A percentile compares a stretch with the other conserved stretches of the same genome.
Conservation (phyloP, 2,888 invertebrate species). For the Sarcophaga carnaria region DNA sequence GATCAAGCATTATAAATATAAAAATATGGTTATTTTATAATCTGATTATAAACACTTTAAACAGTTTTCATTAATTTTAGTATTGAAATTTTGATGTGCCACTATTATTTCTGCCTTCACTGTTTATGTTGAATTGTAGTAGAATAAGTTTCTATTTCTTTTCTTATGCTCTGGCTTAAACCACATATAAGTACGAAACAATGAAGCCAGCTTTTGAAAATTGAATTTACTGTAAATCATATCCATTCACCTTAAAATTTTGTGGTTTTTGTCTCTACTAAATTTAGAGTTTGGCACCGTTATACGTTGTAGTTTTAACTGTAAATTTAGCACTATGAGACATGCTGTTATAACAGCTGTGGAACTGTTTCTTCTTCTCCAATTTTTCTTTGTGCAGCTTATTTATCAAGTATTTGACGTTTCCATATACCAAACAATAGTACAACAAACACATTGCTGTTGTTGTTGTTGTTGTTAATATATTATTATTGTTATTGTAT, state of each 20-base stretch:
- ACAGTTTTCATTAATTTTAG: too few species aligned
- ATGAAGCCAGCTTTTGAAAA: background rate
- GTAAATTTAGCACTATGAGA: background rate
- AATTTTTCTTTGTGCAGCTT: background rate
- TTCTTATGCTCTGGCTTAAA: too few species aligned
- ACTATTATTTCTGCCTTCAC: too few species aligned
- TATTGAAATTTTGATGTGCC: too few species aligned
- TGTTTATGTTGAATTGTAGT: too few species aligned
- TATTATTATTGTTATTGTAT: background rate
- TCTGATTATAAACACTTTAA: too few species aligned
- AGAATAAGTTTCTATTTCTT: background rate
- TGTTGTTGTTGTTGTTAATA: slow-evolving; percentile 37
- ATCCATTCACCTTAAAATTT: background rate
- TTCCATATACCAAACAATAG: slow-evolving; percentile 51
- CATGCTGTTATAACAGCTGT: slow-evolving; percentile 55
- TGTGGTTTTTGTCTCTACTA: slow-evolving; percentile 39
- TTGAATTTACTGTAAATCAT: background rate
- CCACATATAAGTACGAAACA: too few species aligned
- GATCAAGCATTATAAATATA: too few species aligned
- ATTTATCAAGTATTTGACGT: slow-evolving; percentile 60
- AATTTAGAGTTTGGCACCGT: background rate
- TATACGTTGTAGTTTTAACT: background rate
- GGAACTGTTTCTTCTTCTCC: background rate
- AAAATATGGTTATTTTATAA: too few species aligned
- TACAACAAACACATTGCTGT: slow-evolving; percentile 36